Evolutionary conservation across 1,140 invertebrate genomes (phyloP), one percentile per base, ranked within the genome.

Genomic region (Neomicropteryx cornuta): DNA sequence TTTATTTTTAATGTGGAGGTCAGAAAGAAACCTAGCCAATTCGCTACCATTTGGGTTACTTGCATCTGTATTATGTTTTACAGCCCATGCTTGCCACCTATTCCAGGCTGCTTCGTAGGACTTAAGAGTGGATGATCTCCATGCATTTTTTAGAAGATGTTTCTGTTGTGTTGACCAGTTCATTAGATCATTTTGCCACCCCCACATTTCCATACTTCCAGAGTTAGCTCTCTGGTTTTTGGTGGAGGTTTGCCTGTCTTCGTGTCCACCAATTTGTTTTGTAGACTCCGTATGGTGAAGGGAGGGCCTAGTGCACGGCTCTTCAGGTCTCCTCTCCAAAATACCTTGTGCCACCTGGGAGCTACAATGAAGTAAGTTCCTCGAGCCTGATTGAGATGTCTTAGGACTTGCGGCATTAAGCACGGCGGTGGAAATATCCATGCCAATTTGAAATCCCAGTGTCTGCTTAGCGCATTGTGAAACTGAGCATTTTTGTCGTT

Each of bases 361-460:
- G 36, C 49, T 18, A 50, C 38, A 18, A 56, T 2, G 3, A 52
- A 18, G 35, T 29, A 41, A 6, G 10, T 18, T 11, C 33, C 33
- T 30, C 5, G 3, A 18, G 33, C 33, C 3, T 35, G 19, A 28
- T 50, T 52, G n/a, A 52, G 28, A 31, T 51, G 45, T 6, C 36
- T 30, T 13, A 55, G 38, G 1, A 55, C 46, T 21, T 37, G 39
- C 0, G 50, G 50, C 8, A 54, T 51, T 22, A 53, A 28, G 13
- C 44, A 4, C 3, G 49, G 52, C 13, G 47, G 47, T 8, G 52
- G 48, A 17, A 52, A 54, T 5, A 50, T 27, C 42, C 48, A 52
- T 3, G 34, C 48, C 29, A 52, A 43, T 10, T 22, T 33, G 45
- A 36, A 52, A 14, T 41, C 23, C 52, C 52, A 54, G 8, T 10